Evolutionary conservation across 2,113 vertebrate genomes (phyloP), one percentile per base, ranked within the genome.

Genomic region (Rhinolophus sinicus): DNA sequence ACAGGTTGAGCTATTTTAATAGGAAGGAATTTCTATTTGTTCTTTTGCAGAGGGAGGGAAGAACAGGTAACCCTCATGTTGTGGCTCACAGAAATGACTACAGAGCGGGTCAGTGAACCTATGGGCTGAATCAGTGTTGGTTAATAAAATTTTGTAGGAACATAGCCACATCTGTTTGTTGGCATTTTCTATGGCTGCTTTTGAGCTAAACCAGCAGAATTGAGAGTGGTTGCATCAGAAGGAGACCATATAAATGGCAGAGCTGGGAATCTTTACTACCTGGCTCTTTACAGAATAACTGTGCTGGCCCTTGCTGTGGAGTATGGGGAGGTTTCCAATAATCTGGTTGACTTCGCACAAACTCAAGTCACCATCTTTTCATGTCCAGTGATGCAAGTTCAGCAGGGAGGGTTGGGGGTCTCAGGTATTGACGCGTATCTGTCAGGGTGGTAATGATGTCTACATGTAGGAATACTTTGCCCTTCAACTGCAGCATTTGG

Each of bases 131-230:
- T 76, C 33, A 52, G 7, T 38, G 30, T 30, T 77, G 62, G 11
- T 75, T 64, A 92, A 94, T 96, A 95, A 96, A 92, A 58, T 80
- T 96, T 96, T 88, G 40, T 50, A 88, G 62, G 91, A 35, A 33
- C 6, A 65, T 9, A 58, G 50, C 33, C 85, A 65, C 0, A 0
- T 73, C 38, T 11, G 3, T 81, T 76, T 72, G 28, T 62, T 60
- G 26, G 2, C 13, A 15, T 9, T 26, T 12, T 88, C 50, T 14
- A 15, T 69, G 50, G 5, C 28, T 70, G 50, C 73, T 64, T 54
- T 90, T 3, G 8, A 19, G 3, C 60, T 38, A n/a, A 58, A 75
- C 18, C 15, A 88, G 50, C 15, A 88, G 50, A 54, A 40, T 26
- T 54, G 75, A 69, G 77, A 50, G 8, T 35, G 44, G 21, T 6